phyloP scores from a whole-genome alignment of 2,113 vertebrate genomes.

The Coregonus clupeaformis region DNA sequence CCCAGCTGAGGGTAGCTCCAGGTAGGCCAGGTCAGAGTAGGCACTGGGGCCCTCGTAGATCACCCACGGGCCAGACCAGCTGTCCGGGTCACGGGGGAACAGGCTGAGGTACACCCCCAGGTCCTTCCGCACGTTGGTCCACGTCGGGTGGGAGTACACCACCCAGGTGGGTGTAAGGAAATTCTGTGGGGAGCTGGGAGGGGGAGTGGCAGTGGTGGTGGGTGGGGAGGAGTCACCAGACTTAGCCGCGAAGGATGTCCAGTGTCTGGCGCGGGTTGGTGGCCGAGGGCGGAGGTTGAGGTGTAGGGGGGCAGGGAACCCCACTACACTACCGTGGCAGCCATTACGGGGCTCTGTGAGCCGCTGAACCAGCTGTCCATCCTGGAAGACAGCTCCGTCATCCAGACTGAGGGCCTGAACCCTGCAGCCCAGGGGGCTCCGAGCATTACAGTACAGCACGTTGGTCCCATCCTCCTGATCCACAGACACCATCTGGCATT shows the following conservation, averaged over 20 bases:
- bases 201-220: background rate
- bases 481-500: constrained; percentile 91
- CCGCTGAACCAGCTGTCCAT: constrained; percentile 82
- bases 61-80: constrained; percentile 91
- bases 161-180: constrained; percentile 84
- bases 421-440: constrained; percentile 85
- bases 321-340: constrained; percentile 89
- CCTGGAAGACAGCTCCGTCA: constrained; percentile 78
- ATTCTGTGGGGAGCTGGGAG: constrained; percentile 14
- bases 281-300: background rate
- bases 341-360: constrained; percentile 83
- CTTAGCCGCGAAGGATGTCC: constrained; percentile 25
- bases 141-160: constrained; percentile 87
- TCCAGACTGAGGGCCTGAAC: constrained; percentile 89
- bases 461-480: constrained; percentile 79
- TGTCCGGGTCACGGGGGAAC: constrained; percentile 82
- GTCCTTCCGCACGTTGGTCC: constrained; percentile 75
- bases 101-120: constrained; percentile 86
- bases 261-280: constrained; percentile 29
- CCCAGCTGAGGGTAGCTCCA: constrained; percentile 68
- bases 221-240: background rate
- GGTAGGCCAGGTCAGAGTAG: constrained; percentile 88
- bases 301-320: constrained; percentile 81
- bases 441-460: constrained; percentile 87
- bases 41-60: constrained; percentile 91